Conservation (phyloP, 1,140 invertebrate genomes). For the Phocides pigmalion region DNA sequence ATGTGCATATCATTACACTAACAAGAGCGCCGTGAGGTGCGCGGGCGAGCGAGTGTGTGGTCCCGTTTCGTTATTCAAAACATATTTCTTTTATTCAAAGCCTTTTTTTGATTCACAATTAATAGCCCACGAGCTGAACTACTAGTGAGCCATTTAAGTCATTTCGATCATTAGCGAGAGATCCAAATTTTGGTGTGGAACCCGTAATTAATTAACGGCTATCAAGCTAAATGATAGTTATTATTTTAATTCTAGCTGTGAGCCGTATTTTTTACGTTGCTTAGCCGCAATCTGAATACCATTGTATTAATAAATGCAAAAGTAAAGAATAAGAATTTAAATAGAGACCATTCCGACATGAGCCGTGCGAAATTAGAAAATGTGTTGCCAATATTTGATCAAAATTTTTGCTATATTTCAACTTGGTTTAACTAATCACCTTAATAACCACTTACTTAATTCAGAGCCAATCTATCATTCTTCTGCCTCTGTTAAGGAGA, state of each 20-base stretch:
- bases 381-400: background rate
- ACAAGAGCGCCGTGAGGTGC: conserved; percentile 52
- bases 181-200: conserved; percentile 54
- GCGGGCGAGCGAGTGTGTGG: conserved; percentile 69
- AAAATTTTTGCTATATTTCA: background rate
- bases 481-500: too few relatives aligned
- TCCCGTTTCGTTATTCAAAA: conserved; percentile 63
- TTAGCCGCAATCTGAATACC: conserved; percentile 26
- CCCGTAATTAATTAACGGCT: conserved; percentile 65
- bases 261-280: conserved; percentile 35
- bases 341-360: too few relatives aligned
- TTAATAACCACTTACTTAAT: too few relatives aligned
- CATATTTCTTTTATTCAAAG: conserved; percentile 53
- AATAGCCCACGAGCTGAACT: conserved; percentile 55
- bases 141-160: conserved; percentile 66
- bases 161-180: conserved; percentile 65
- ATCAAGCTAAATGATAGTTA: conserved; percentile 60
- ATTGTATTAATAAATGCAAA: background rate
- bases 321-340: background rate
- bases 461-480: too few relatives aligned
- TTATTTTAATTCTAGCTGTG: conserved; percentile 43
- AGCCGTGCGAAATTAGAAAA: background rate
- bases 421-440: too few relatives aligned
- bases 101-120: conserved; percentile 44
- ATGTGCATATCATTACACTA: conserved; percentile 81